phyloP scores from a whole-genome alignment of 1,140 invertebrate genomes.

The Heliconius congener region DNA sequence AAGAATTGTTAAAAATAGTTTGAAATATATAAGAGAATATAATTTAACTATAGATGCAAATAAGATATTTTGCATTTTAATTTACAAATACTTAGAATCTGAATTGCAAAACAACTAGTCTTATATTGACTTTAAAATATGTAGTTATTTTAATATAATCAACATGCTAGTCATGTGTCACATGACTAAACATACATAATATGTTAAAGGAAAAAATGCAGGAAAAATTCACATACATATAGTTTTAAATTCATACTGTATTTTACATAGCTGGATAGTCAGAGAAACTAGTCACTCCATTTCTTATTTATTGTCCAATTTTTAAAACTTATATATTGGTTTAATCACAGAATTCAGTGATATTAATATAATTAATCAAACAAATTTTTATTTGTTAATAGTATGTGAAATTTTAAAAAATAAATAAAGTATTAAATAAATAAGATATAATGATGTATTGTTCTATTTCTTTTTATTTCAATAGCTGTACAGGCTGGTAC shows the following conservation, averaged over 20 bases:
- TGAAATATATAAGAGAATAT: too few species aligned
- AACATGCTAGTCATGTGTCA: background rate
- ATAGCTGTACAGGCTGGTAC: background rate
- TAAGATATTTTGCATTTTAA: conserved; percentile 2
- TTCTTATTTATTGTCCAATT: too few species aligned
- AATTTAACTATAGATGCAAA: background rate
- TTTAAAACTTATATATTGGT: too few species aligned
- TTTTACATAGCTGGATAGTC: too few species aligned
- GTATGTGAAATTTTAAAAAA: too few species aligned
- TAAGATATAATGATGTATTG: background rate
- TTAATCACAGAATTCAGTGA: too few species aligned
- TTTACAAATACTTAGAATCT: background rate
- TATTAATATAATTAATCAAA: too few species aligned
- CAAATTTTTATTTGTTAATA: too few species aligned
- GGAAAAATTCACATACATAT: background rate
- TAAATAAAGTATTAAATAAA: too few species aligned
- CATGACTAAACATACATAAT: background rate
- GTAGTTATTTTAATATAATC: conserved; percentile 4
- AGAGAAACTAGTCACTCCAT: too few species aligned
- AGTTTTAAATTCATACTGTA: too few species aligned
- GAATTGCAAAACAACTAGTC: background rate
- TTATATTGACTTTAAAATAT: background rate
- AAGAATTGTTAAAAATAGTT: too few species aligned
- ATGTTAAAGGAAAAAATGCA: background rate
- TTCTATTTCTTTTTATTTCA: background rate